phyloP scores from a whole-genome alignment of 2,888 invertebrate genomes.

The Drosophila recens region DNA sequence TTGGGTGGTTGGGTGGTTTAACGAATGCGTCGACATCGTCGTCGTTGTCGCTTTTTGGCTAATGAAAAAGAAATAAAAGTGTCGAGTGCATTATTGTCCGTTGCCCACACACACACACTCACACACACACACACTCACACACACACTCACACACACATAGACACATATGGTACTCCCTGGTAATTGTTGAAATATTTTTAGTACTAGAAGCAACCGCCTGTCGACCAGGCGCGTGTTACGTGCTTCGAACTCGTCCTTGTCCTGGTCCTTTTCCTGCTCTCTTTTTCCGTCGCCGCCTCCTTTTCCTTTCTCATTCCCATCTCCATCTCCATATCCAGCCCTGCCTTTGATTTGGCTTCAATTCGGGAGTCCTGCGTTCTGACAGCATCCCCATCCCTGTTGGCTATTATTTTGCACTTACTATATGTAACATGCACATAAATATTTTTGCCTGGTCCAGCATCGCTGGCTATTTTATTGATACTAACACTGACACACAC shows the following conservation, averaged over 20 bases:
- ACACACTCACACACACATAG: conserved; percentile 27
- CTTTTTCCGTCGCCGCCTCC: neutral
- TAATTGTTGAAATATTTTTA: conserved; percentile 74
- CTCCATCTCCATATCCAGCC: neutral
- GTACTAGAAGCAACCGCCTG: conserved; percentile 52
- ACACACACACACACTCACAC: conserved; percentile 28
- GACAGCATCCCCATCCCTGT: conserved; percentile 36
- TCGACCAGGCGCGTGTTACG: conserved; percentile 58
- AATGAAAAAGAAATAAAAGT: conserved; percentile 81
- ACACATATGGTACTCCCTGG: conserved; percentile 56
- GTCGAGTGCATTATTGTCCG: conserved; percentile 79
- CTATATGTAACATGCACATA: conserved; percentile 81
- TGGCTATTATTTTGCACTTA: conserved; percentile 81
- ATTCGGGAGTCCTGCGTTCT: neutral
- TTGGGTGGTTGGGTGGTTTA: conserved; percentile 18
- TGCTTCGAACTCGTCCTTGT: conserved; percentile 33
- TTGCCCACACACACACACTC: conserved; percentile 32
- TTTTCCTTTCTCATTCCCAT: neutral
- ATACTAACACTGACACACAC: conserved; percentile 66
- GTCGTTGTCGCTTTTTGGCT: conserved; percentile 71
- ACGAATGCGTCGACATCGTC: conserved; percentile 26
- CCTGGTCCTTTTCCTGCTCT: neutral
- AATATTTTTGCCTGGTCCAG: conserved; percentile 71
- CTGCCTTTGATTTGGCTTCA: conserved; percentile 8
- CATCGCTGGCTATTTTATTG: conserved; percentile 76